Conservation (phyloP, 2,888 invertebrate genomes). For the Drosophila mulleri region DNA sequence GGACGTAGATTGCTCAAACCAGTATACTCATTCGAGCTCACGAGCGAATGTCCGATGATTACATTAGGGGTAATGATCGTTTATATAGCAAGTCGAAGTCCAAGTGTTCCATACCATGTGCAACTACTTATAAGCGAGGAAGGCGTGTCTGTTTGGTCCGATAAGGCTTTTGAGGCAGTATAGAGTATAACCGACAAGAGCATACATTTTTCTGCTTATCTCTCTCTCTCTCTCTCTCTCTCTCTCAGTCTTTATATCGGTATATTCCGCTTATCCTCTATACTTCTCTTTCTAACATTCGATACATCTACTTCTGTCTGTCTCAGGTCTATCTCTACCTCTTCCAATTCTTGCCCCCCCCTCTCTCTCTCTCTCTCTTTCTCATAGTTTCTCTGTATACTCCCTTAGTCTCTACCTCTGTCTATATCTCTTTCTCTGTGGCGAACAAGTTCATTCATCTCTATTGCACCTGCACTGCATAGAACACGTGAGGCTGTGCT, state of each 20-base stretch:
- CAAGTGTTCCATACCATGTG: background rate
- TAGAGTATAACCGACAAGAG: too few relatives aligned
- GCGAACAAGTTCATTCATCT: background rate
- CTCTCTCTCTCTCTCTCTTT: background rate
- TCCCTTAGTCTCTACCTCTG: background rate
- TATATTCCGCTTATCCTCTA: background rate
- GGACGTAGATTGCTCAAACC: too few relatives aligned
- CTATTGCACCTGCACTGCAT: background rate
- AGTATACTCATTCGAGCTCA: too few relatives aligned
- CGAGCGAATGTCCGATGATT: too few relatives aligned
- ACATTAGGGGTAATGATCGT: too few relatives aligned
- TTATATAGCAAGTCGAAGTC: background rate
- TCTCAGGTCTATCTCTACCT: background rate
- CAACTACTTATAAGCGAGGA: background rate
- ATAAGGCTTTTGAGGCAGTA: background rate
- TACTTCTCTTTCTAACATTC: background rate
- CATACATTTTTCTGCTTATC: too few relatives aligned
- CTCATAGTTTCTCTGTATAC: background rate
- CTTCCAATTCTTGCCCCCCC: too few relatives aligned
- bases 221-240: too few relatives aligned
- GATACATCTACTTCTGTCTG: too few relatives aligned
- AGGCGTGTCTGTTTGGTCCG: background rate
- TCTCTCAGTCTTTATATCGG: too few relatives aligned
- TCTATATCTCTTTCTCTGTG: background rate
- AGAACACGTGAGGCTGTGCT: slow-evolving; percentile 4